phyloP scores from a whole-genome alignment of 2,797 vertebrate genomes.

The Odontamblyopus rebecca region DNA sequence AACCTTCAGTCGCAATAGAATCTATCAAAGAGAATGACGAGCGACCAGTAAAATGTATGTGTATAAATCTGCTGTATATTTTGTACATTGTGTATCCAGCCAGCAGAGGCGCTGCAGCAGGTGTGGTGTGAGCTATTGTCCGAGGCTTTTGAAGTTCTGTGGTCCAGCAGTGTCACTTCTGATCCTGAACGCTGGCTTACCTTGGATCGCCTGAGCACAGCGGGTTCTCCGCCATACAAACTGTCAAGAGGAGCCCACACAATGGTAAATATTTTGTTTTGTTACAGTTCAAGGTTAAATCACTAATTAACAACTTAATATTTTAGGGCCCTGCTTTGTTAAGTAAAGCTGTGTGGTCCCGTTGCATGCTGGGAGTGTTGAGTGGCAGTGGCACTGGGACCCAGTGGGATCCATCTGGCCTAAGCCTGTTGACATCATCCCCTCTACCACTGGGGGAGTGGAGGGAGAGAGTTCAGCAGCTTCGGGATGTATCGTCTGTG shows the following conservation, averaged over 20 bases:
- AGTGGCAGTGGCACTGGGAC: slow-evolving; percentile 74
- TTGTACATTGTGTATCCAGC: slow-evolving; percentile 46
- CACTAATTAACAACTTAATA: neutral
- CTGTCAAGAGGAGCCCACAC: slow-evolving; percentile 60
- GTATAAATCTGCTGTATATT: slow-evolving; percentile 3
- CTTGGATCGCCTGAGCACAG: slow-evolving; percentile 77
- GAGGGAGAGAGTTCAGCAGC: slow-evolving; percentile 87
- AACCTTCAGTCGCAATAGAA: neutral
- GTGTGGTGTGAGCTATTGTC: slow-evolving; percentile 87
- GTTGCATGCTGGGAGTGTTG: slow-evolving; percentile 89
- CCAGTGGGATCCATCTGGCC: slow-evolving; percentile 81
- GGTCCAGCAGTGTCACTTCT: slow-evolving; percentile 86
- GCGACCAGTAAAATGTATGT: too few relatives aligned
- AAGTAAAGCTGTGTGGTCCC: slow-evolving; percentile 87
- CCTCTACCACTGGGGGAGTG: slow-evolving; percentile 88
- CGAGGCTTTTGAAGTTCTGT: slow-evolving; percentile 82
- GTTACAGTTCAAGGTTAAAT: neutral
- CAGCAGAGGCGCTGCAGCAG: slow-evolving; percentile 79
- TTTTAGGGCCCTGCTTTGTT: slow-evolving; percentile 89
- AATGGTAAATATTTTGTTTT: slow-evolving; percentile 46
- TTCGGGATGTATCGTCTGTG: slow-evolving; percentile 81
- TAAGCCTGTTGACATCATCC: slow-evolving; percentile 81
- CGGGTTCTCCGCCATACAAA: slow-evolving; percentile 56
- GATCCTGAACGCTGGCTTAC: slow-evolving; percentile 89
- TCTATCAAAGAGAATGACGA: neutral